Evolutionary conservation across 2,113 vertebrate species (phyloP), one percentile per base, ranked within the genome.

Genomic region (Cyprinodon tularosa): DNA sequence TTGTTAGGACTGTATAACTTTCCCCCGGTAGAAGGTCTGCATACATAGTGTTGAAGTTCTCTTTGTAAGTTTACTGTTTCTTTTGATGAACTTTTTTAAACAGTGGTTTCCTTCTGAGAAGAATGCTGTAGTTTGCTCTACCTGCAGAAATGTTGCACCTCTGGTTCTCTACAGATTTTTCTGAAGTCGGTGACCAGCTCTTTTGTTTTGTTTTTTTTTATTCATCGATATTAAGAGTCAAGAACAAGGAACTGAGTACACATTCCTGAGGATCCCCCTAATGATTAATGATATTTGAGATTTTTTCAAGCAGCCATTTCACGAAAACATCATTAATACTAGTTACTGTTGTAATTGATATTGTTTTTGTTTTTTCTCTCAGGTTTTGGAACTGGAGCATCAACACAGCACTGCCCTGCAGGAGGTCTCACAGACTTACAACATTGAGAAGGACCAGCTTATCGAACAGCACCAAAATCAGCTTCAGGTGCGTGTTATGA

Each of bases 341-440:
- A 53, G 7, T 12, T 37, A 4, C 15, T 38, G 13, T 14, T 62
- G 7, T 62, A 37, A 36, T 7, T 13, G 4, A 15, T 62, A 4
- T 59, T 17, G 17, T 59, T 17, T 8, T 2, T 12, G 50, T 11
- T 12, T 36, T 29, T 69, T 45, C 3, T 36, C 8, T 62, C 64
- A 93, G 92, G 93, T 95, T 29, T 57, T 96, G 47, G 82, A 83
- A 10, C 84, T 96, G 53, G 96, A 96, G 72, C 86, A 92, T 17
- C 94, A 95, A 63, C 95, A 96, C 66, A 84, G 88, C 36, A 63
- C 74, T n/a, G 88, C 94, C 59, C 84, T 96, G 3, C 84, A 93
- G 72, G 95, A 95, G 57, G 88, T 96, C 45, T 84, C 91, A 0
- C 80, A 90, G 0, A 65, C 92, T 37, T 94, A 84, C 38, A 15